A percentile compares a stretch with the other conserved stretches of the same genome.
These are phyloP conservation scores for Apodemus sylvaticus DNA, from an alignment of 2,113 vertebrate genomes.

Conservation along the genomic window DNA sequence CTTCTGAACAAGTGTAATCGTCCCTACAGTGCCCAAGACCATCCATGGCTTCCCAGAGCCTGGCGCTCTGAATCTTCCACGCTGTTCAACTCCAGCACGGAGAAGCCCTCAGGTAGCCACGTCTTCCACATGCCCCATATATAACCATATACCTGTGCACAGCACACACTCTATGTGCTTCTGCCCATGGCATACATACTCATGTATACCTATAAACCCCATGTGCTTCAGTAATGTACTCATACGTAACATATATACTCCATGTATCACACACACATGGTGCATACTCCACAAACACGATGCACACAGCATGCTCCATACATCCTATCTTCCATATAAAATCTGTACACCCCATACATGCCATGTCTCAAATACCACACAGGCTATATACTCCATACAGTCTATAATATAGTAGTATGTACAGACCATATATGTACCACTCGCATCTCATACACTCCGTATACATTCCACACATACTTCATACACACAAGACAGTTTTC, in stretches of 20 bases:
- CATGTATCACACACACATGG: background rate
- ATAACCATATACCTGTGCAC: background rate
- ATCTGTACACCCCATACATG: background rate
- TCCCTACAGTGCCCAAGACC: background rate
- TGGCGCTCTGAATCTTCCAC: background rate
- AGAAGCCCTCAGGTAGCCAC: background rate
- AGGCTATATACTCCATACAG: too few species aligned
- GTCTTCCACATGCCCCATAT: background rate
- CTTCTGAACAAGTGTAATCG: background rate
- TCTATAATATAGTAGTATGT: background rate
- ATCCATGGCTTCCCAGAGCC: background rate
- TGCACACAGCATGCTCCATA: background rate
- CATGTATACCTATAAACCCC: background rate
- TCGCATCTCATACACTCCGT: background rate
- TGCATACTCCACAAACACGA: background rate
- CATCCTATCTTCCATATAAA: background rate
- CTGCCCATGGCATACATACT: background rate
- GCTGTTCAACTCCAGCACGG: background rate
- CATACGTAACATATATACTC: background rate
- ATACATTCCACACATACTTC: background rate
- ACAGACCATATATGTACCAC: background rate
- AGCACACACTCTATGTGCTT: too few species aligned
- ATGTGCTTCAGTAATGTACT: background rate
- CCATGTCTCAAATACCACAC: background rate
- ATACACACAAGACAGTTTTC: background rate